Evolutionary conservation across 2,888 invertebrate species (phyloP).

Genomic region (Drosophila recens): DNA sequence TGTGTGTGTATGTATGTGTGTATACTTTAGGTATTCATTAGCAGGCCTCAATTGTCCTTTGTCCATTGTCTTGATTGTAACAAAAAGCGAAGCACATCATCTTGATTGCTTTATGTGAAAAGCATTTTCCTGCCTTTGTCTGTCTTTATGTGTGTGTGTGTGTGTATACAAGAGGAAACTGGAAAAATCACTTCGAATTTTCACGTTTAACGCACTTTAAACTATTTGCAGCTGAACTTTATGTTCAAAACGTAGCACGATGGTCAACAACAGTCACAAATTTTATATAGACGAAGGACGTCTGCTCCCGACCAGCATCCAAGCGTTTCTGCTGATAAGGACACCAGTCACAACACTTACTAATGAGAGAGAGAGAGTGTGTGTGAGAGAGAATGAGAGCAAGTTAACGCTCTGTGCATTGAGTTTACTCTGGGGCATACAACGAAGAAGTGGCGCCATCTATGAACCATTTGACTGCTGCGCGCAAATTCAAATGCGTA

Average conservation of each 20-base stretch:
- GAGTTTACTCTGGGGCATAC: constrained; percentile 1
- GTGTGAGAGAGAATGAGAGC: not conserved
- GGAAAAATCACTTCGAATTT: constrained; percentile 39
- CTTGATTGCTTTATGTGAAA: constrained; percentile 38
- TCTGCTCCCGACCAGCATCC: constrained; percentile 70
- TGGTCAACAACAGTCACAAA: not conserved
- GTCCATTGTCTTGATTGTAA: constrained; percentile 43
- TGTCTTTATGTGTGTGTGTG: constrained; percentile 10
- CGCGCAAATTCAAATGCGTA: too few relatives aligned
- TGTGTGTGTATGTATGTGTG: constrained; percentile 34
- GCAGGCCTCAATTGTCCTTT: constrained; percentile 41
- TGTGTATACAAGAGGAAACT: constrained; percentile 3
- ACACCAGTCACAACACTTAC: constrained; percentile 47
- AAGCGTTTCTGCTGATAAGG: constrained; percentile 78
- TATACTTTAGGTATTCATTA: constrained; percentile 57
- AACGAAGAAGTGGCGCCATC: not conserved
- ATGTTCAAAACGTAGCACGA: not conserved
- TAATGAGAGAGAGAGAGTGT: not conserved
- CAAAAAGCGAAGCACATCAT: constrained; percentile 29
- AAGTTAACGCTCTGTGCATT: constrained; percentile 6
- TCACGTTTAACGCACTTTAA: constrained; percentile 55
- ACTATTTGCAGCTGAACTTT: constrained; percentile 49
- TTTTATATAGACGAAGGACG: constrained; percentile 39
- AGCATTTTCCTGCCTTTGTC: not conserved
- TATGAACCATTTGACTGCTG: not conserved